Evolutionary conservation across 2,113 vertebrate genomes (phyloP).

Genomic region (Corythoichthys haematopterus): DNA sequence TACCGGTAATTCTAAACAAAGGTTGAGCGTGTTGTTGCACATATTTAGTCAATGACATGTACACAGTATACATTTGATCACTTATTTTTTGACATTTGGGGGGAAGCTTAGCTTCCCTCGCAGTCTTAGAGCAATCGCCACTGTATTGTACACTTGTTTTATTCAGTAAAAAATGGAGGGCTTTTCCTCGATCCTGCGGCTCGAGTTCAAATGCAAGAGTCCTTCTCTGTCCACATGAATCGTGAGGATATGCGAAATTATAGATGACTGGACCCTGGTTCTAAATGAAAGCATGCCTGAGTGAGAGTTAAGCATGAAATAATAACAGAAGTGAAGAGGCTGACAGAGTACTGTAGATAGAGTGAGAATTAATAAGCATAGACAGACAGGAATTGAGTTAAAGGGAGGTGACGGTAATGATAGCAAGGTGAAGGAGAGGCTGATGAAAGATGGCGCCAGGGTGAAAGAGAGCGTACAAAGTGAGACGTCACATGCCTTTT

Average conservation of each 20-base stretch:
- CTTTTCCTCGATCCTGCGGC: constrained; percentile 2
- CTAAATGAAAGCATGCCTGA: neutral
- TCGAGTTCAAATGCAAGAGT: constrained; percentile 3
- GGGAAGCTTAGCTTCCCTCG: no score
- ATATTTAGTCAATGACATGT: no score
- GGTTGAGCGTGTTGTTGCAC: no score
- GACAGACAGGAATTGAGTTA: constrained; percentile 38
- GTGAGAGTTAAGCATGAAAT: constrained; percentile 8
- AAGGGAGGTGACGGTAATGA: constrained; percentile 43
- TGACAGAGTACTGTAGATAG: constrained; percentile 23
- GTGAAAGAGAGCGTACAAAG: constrained; percentile 41
- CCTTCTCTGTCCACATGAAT: neutral
- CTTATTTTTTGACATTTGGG: no score
- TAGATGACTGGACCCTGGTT: neutral
- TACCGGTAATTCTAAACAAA: no score
- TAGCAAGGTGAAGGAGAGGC: constrained; percentile 47
- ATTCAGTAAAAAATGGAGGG: constrained; percentile 5
- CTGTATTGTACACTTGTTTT: neutral
- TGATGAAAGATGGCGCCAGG: constrained; percentile 34
- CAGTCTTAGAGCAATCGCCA: no score
- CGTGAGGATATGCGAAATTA: no score
- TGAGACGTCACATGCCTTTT: constrained; percentile 50
- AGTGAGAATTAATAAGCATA: constrained; percentile 41
- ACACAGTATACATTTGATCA: no score
- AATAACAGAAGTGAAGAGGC: constrained; percentile 37